Percentiles rank a stretch among this genome's conserved stretches.
Conservation (phyloP, 2,888 invertebrate genomes). For the Chaetoderma sp. region DNA sequence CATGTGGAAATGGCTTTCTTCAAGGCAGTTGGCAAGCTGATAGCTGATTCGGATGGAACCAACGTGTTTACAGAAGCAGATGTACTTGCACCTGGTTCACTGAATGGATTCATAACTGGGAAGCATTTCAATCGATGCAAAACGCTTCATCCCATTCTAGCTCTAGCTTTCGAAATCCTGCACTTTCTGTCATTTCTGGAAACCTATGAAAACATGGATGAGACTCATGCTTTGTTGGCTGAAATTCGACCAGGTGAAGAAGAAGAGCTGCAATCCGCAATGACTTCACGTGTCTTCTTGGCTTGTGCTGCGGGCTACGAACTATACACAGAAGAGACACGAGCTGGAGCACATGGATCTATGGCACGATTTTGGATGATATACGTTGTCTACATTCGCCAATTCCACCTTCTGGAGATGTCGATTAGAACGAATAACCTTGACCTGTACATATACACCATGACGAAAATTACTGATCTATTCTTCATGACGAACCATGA, state of each 20-base stretch:
- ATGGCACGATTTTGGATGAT: conserved; percentile 35
- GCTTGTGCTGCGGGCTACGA: not conserved
- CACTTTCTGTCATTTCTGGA: conserved; percentile 31
- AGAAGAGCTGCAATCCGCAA: not conserved
- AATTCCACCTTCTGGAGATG: conserved; percentile 11
- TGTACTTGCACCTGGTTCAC: conserved; percentile 34
- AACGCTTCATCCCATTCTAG: conserved; percentile 34
- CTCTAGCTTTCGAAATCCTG: conserved; percentile 27
- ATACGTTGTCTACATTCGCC: conserved; percentile 28
- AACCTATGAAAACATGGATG: conserved; percentile 6
- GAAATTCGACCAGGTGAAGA: not conserved
- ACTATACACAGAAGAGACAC: conserved; percentile 23
- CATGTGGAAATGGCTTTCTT: conserved; percentile 38
- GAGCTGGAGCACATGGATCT: conserved; percentile 25
- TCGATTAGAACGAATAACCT: conserved; percentile 33
- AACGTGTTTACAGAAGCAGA: conserved; percentile 36
- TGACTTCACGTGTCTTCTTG: conserved; percentile 5
- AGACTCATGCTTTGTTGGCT: not conserved
- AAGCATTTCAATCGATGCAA: conserved; percentile 39
- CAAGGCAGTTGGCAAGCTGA: conserved; percentile 34
- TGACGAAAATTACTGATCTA: conserved; percentile 18
- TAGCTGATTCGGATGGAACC: conserved; percentile 37
- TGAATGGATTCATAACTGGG: conserved; percentile 32
- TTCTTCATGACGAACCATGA: conserved; percentile 32
- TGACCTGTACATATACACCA: conserved; percentile 22